Percentiles rank a stretch among this genome's conserved stretches.
Evolutionary conservation across 2,888 invertebrate genomes (phyloP).

Genomic region (Cheilosia vulpina): DNA sequence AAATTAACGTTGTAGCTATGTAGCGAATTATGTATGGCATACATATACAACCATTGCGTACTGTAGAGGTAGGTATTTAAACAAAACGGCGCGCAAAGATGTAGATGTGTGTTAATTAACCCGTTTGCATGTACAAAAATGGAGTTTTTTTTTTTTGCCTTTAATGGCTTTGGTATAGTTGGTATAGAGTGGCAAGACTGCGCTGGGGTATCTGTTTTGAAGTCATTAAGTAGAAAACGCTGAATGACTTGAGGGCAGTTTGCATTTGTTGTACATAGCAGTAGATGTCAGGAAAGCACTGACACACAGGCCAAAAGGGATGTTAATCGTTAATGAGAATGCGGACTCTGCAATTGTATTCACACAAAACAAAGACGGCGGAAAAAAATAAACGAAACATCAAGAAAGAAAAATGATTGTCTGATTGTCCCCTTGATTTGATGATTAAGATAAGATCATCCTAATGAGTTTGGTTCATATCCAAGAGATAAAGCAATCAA

Average conservation of each 20-base stretch:
- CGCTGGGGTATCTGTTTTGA: constrained; percentile 57
- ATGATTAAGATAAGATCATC: constrained; percentile 69
- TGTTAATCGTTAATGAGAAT: constrained; percentile 64
- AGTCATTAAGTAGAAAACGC: constrained; percentile 73
- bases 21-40: constrained; percentile 16
- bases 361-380: constrained; percentile 15
- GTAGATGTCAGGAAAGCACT: constrained; percentile 41
- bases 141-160: constrained; percentile 57
- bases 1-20: constrained; percentile 55
- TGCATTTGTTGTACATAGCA: background rate
- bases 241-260: constrained; percentile 62
- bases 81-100: constrained; percentile 31
- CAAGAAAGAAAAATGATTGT: constrained; percentile 50
- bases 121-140: constrained; percentile 74
- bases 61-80: constrained; percentile 3
- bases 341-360: constrained; percentile 56
- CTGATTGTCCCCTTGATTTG: constrained; percentile 65
- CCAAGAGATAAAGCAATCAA: constrained; percentile 30
- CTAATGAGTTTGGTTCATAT: constrained; percentile 68
- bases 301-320: constrained; percentile 45
- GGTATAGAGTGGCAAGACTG: constrained; percentile 1
- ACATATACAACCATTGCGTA: constrained; percentile 21
- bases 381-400: background rate
- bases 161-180: constrained; percentile 52
- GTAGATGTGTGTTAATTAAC: constrained; percentile 75